phyloP scores from a whole-genome alignment of 2,797 vertebrate species.

The Schizopygopsis pylzovi region DNA sequence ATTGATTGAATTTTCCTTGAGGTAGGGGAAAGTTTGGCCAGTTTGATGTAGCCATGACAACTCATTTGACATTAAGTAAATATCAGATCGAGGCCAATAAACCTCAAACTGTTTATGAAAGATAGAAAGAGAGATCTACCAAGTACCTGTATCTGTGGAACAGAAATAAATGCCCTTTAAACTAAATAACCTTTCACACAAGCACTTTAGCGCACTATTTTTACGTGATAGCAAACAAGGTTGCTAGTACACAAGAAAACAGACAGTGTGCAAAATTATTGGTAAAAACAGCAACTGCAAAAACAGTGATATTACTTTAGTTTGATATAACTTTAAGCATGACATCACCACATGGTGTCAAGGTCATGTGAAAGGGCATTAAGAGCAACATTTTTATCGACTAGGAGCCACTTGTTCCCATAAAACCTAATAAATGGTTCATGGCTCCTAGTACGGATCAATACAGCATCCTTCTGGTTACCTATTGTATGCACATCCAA shows the following conservation, averaged over 20 bases:
- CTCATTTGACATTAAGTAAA: constrained; percentile 21
- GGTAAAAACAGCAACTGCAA: neutral
- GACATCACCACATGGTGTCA: neutral
- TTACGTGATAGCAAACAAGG: too few relatives aligned
- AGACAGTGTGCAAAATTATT: neutral
- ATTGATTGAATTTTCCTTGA: constrained; percentile 10
- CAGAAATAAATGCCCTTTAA: constrained; percentile 7
- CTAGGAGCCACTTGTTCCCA: too few relatives aligned
- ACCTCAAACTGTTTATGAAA: neutral
- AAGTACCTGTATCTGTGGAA: neutral
- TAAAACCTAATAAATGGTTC: neutral
- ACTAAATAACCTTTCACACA: neutral
- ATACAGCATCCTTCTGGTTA: neutral
- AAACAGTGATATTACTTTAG: neutral
- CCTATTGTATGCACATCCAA: neutral
- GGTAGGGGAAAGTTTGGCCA: constrained; percentile 32
- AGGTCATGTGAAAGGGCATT: too few relatives aligned
- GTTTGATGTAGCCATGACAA: constrained; percentile 42
- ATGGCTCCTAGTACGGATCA: neutral
- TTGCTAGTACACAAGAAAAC: neutral
- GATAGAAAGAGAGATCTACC: neutral
- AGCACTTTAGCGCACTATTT: neutral
- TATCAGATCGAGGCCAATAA: neutral
- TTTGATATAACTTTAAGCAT: neutral
- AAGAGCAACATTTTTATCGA: too few relatives aligned